Base-by-base conservation (phyloP, 1,140 invertebrate species). In the Lepidurus packardi region DNA sequence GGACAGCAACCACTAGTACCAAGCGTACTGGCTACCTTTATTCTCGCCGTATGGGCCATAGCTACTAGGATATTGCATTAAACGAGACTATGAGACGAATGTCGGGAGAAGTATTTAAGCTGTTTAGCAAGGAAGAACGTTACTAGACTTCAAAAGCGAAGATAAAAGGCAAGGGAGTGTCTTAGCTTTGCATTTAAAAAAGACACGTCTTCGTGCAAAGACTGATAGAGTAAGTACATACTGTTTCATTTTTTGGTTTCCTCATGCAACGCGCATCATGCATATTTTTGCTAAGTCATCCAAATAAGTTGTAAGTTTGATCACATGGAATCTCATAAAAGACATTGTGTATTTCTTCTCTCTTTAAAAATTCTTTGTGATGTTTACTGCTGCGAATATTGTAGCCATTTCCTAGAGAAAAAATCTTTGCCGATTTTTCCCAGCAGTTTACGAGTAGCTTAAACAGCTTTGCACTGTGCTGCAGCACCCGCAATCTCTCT, bases 1-100 rank as follows among this genome's bases (percentile, higher is more conserved):
- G 88, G 88, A 4, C 53, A 78, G 53, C 53, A 13, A 13, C 16
- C 53, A 5, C 16, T 65, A 8, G 13, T 65, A 13, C 53, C 53
- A n/a, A 65, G 53, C 53, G 53, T 65, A n/a, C 2, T 65, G 53
- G 53, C 53, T 13, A 65, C 53, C 6, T 65, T 1, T 65, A n/a
- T 65, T n/a, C 1, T 65, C 16, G 53, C 53, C 53, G 13, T 65
- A 21, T 65, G 53, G 53, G 9, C 53, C 53, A n/a, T 65, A 1
- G 53, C 53, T 65, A 21, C 53, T n/a, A 65, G 53, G 53, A 65
- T 65, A 65, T 21, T 65, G 53, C 53, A 65, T 8, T 65, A 65
- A 65, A 65, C 34, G 34, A 34, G 34, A 34, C 34, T 34, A 2
- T 4, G 34, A 34, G 34, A 65, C 13, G 21, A 65, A 65, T 65